A percentile compares a stretch with the other conserved stretches of the same genome.
phyloP scores from a whole-genome alignment of 2,888 invertebrate genomes.

The Helobdella robusta region DNA sequence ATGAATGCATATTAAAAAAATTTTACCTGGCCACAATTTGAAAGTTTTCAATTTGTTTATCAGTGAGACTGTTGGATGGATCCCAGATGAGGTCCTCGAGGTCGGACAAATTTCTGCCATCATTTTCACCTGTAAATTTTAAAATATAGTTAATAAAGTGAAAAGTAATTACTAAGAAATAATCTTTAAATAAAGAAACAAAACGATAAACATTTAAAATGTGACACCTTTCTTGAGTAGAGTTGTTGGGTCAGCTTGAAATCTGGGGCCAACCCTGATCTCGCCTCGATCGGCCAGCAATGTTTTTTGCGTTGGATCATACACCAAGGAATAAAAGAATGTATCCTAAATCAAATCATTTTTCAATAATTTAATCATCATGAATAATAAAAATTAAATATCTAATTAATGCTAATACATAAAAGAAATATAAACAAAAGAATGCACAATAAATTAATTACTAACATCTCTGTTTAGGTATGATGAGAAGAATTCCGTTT shows the following conservation, averaged over 20 bases:
- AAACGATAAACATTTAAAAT: constrained; percentile 6
- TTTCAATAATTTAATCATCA: not conserved
- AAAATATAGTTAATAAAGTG: not conserved
- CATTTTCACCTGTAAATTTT: constrained; percentile 50
- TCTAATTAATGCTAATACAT: not conserved
- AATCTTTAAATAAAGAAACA: not conserved
- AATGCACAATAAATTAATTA: too few relatives aligned
- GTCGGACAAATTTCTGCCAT: constrained; percentile 63
- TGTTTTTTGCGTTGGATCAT: constrained; percentile 97
- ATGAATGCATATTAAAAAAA: constrained; percentile 44
- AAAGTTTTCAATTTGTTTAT: constrained; percentile 94
- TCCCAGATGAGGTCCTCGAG: constrained; percentile 90
- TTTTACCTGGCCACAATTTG: constrained; percentile 66
- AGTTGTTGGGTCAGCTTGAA: constrained; percentile 76
- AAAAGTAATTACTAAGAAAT: not conserved
- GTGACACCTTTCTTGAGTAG: constrained; percentile 62
- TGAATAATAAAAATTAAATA: not conserved
- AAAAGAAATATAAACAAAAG: not conserved
- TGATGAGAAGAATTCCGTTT: constrained; percentile 89
- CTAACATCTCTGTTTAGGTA: constrained; percentile 92
- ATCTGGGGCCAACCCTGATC: constrained; percentile 80
- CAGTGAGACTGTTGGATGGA: constrained; percentile 77
- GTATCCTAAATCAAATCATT: constrained; percentile 65
- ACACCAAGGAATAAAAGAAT: constrained; percentile 98
- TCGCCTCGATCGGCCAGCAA: constrained; percentile 93